These are phyloP conservation scores for Agriopis leucophaearia DNA, from an alignment of 2,888 invertebrate genomes.

Conservation along the genomic window DNA sequence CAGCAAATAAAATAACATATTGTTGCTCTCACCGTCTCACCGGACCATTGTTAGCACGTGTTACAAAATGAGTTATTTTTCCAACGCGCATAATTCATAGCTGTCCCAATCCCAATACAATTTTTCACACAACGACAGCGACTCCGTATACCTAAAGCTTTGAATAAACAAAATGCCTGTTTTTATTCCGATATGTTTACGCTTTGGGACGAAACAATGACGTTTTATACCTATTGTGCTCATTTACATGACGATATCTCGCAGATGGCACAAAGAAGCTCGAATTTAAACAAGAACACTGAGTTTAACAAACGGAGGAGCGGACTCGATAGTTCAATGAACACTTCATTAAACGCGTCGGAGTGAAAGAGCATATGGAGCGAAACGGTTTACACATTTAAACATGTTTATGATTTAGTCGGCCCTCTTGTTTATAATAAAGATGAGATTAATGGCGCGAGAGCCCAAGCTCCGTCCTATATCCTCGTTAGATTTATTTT, in stretches of 20 bases:
- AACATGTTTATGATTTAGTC: constrained; percentile 80
- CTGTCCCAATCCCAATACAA: constrained; percentile 61
- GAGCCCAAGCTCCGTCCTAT: constrained; percentile 62
- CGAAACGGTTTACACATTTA: constrained; percentile 50
- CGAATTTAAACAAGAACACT: constrained; percentile 30
- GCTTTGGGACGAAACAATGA: constrained; percentile 32
- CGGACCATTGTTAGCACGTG: constrained; percentile 65
- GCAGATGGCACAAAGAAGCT: constrained; percentile 23
- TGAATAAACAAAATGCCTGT: constrained; percentile 33
- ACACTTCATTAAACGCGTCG: constrained; percentile 61
- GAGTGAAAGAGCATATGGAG: constrained; percentile 57
- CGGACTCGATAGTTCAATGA: constrained; percentile 50
- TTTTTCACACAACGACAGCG: constrained; percentile 48
- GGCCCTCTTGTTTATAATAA: constrained; percentile 79
- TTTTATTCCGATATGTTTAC: constrained; percentile 29
- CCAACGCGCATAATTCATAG: constrained; percentile 63
- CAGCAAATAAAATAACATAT: constrained; percentile 45
- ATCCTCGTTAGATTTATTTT: constrained; percentile 74
- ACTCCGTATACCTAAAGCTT: constrained; percentile 21
- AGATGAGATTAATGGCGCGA: constrained; percentile 76
- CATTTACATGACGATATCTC: constrained; percentile 27
- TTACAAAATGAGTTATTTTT: constrained; percentile 67
- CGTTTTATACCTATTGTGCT: constrained; percentile 24
- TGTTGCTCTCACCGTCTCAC: constrained; percentile 54
- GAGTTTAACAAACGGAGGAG: constrained; percentile 26